Evolutionary conservation across 1,140 invertebrate species (phyloP), one percentile per base, ranked within the genome.

Genomic region (Mactra quadrangularis): DNA sequence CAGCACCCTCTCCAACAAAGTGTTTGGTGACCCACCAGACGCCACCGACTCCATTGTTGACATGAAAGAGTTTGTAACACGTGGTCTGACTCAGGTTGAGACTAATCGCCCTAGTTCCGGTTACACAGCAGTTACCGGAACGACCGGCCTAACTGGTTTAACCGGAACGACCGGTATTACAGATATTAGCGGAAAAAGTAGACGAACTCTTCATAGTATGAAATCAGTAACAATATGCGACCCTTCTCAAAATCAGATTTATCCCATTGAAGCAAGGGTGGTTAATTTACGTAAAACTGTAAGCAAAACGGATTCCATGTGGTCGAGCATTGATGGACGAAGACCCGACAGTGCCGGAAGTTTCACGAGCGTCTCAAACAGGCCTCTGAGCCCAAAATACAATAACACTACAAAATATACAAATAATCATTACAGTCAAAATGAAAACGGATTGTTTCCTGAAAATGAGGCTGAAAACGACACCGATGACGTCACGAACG

Each of bases 201-300:
- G 33, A n/a, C 2, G 60, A 0, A 64, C 60, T 22, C 13, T 64
- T 11, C 60, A 64, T 41, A 72, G 70, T 29, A 50, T 45, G n/a
- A 62, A 62, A 15, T 64, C 50, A 15, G 76, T 79, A 1, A 79
- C 76, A 9, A 79, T 79, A 31, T 70, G 66, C 27, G 60, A 66
- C 22, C 76, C 60, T 33, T 79, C 76, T 11, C 76, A 79, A 29
- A 79, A 79, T 38, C 76, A 64, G 45, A 41, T 79, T 0, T 68
- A 53, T 41, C 50, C 60, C 1, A 79, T 79, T 35, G 76, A 79
- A 68, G 60, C 76, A n/a, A 31, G 76, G 25, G 60, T 50, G 41
- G 29, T 1, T 3, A n/a, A 13, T 9, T 11, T 53, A 22, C 29
- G 33, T 27, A 55, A 7, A 19, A 13, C 22, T 35, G 57, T 19